Evolutionary conservation across 2,113 vertebrate genomes (phyloP), one percentile per base, ranked within the genome.

Genomic region (Mus pahari): DNA sequence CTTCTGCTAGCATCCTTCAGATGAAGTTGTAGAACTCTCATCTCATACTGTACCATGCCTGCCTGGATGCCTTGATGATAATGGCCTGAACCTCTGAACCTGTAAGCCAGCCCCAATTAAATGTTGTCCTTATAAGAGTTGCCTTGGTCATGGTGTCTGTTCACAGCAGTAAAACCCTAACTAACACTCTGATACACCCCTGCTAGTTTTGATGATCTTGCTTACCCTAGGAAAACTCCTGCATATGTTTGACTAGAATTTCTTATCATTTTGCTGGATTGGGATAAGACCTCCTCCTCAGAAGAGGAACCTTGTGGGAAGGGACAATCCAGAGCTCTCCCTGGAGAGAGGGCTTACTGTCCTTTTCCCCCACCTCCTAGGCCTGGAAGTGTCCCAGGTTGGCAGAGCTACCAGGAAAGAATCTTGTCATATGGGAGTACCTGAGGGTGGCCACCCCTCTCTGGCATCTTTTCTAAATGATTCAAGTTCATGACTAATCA

Each of bases 361-460:
- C 60, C 19, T 11, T 6, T 64, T 14, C 22, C 26, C 39, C 58
- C 4, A n/a, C 39, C 20, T 81, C 31, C 68, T 22, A 12, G 17
- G 33, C 31, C 55, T 2, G 6, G 22, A 22, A 84, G 22, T 39
- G 28, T 55, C n/a, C 31, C 50, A 70, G 58, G 12, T 36, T 45
- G 8, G 66, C 26, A 60, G 42, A 60, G 48, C 62, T 10, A 22
- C 45, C 17, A 39, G 20, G 70, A 36, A 73, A 62, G 75, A 60
- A 60, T 48, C 36, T 58, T 39, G 74, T n/a, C 55, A 74, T 79
- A 42, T 39, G 10, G 82, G 45, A 26, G 62, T 28, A 16, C 64
- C 17, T 1, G 7, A 39, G 1, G 1, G 9, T 10, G 36, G 36
- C 1, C 13, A 48, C 39, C 5, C n/a, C 24, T 50, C 68, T 81